Evolutionary conservation across 2,113 vertebrate species (phyloP).

Genomic region (Phoenicopterus ruber): DNA sequence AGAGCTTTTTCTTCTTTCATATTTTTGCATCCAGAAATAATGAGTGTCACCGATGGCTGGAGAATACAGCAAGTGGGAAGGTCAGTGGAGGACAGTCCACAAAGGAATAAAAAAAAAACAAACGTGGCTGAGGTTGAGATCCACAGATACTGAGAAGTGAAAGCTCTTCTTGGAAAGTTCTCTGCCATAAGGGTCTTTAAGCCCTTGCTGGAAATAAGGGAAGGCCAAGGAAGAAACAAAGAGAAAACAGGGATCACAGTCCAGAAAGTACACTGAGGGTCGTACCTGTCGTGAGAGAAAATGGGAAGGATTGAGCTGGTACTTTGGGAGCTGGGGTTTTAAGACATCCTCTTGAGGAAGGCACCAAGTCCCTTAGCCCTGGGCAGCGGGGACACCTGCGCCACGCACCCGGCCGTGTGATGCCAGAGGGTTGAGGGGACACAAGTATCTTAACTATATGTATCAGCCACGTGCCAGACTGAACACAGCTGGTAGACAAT

Average conservation of each 20-base stretch:
- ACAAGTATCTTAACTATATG: not conserved
- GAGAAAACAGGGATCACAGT: not conserved
- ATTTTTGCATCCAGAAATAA: not conserved
- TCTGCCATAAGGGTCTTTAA: not conserved
- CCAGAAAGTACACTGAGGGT: not conserved
- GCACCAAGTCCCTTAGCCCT: not conserved
- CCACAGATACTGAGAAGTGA: not conserved
- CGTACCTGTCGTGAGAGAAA: not conserved
- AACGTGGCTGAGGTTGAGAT: not conserved
- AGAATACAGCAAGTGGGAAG: not conserved
- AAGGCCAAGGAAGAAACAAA: not conserved
- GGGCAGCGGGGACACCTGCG: not conserved
- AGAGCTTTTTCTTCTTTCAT: not conserved
- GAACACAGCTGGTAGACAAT: not conserved
- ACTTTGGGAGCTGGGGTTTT: not conserved
- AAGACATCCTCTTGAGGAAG: not conserved
- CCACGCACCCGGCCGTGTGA: fast-evolving
- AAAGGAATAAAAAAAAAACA: not conserved
- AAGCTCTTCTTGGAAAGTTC: not conserved
- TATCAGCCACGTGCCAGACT: not conserved
- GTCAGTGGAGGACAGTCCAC: not conserved
- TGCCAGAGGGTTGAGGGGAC: not conserved
- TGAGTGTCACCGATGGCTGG: not conserved
- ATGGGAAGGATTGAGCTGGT: fast-evolving
- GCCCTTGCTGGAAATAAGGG: not conserved